A percentile compares a stretch with the other conserved stretches of the same genome.
These are phyloP conservation scores for Mus minutoides DNA, from an alignment of 2,797 vertebrate species.

Conservation along the genomic window DNA sequence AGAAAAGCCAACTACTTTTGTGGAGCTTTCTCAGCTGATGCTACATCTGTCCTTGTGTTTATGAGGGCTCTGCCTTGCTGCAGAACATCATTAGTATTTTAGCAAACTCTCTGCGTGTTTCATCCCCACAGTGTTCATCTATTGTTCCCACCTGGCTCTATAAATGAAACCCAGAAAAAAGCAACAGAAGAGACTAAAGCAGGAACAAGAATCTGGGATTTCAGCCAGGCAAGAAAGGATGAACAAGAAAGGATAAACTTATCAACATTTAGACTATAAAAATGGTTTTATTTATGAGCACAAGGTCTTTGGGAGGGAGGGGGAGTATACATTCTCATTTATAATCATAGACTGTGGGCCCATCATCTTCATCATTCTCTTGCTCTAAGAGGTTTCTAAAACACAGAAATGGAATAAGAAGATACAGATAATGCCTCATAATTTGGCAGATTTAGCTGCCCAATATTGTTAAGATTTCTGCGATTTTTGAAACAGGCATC, in stretches of 20 bases:
- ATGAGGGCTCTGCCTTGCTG: conserved; percentile 57
- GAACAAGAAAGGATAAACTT: too few species aligned
- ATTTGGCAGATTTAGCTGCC: background rate
- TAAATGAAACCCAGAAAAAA: conserved; percentile 65
- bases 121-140: conserved; percentile 55
- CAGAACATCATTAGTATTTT: conserved; percentile 62
- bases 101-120: background rate
- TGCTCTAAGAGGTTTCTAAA: background rate
- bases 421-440: background rate
- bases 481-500: background rate
- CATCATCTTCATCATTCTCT: background rate
- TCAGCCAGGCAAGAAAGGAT: conserved; percentile 39
- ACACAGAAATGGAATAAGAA: background rate
- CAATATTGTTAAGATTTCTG: background rate
- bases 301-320: background rate
- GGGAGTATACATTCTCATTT: background rate
- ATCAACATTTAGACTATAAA: too few species aligned
- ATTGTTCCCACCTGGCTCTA: conserved; percentile 65
- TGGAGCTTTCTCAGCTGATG: conserved; percentile 53
- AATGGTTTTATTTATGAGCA: too few species aligned
- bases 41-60: conserved; percentile 74
- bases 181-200: conserved; percentile 54
- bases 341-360: background rate
- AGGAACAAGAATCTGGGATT: conserved; percentile 16
- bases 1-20: conserved; percentile 68